Evolutionary conservation across 2,113 vertebrate genomes (phyloP).

Genomic region (Tretioscincus oriximinensis): DNA sequence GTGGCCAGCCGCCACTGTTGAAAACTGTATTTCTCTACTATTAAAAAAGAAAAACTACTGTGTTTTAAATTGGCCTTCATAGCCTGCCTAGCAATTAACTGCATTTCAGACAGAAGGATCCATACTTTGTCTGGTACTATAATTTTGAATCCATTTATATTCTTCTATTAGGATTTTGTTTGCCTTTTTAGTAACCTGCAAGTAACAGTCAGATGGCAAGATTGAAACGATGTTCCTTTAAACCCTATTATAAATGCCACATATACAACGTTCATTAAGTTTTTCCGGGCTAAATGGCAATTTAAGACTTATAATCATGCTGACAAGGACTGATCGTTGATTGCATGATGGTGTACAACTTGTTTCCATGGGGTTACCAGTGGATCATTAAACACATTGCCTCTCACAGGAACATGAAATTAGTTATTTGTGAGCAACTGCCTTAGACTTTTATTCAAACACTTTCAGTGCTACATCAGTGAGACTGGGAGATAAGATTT

Average conservation of each 20-base stretch:
- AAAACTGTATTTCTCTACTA: slow-evolving; percentile 31
- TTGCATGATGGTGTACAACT: slow-evolving; percentile 61
- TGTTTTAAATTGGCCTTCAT: slow-evolving; percentile 21
- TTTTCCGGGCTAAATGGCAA: slow-evolving; percentile 56
- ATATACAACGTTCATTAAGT: slow-evolving; percentile 37
- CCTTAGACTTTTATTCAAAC: slow-evolving; percentile 42
- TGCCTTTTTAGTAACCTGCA: slow-evolving; percentile 46
- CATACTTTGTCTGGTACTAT: slow-evolving; percentile 64
- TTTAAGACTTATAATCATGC: slow-evolving; percentile 58
- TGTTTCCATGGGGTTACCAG: slow-evolving; percentile 58
- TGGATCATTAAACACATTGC: slow-evolving; percentile 59
- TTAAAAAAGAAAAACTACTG: slow-evolving; percentile 45
- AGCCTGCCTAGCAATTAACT: slow-evolving; percentile 55
- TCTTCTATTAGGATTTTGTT: slow-evolving; percentile 44
- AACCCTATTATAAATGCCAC: slow-evolving; percentile 29
- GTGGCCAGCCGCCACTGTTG: too few species aligned
- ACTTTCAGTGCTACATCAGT: slow-evolving; percentile 37
- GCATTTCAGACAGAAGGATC: slow-evolving; percentile 36
- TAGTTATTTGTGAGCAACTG: slow-evolving; percentile 58
- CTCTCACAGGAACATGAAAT: slow-evolving; percentile 55
- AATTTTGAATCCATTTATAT: slow-evolving; percentile 58
- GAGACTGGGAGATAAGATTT: slow-evolving; percentile 26
- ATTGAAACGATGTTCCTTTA: slow-evolving; percentile 44
- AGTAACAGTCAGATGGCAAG: slow-evolving; percentile 50
- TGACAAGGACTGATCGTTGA: slow-evolving; percentile 50